Conservation (phyloP, 2,888 invertebrate genomes). For the Acleris cristana region DNA sequence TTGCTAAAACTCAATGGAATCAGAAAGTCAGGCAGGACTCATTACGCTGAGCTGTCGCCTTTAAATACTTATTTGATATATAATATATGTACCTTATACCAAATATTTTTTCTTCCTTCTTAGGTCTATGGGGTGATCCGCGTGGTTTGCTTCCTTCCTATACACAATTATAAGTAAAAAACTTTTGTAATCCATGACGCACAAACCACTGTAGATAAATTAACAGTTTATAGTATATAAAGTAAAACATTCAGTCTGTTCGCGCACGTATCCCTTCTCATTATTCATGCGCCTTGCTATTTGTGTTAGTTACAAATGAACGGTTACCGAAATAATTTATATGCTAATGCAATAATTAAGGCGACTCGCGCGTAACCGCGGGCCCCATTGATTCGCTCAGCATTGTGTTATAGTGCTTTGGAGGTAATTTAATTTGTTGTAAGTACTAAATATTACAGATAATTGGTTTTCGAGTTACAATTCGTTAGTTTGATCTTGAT, state of each 20-base stretch:
- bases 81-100: no score
- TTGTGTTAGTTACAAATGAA: constrained; percentile 85
- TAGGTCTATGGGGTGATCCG: no score
- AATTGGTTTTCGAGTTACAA: no score
- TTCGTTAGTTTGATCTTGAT: no score
- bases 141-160: no score
- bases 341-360: constrained; percentile 85
- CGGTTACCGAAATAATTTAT: constrained; percentile 84
- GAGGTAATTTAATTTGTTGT: constrained; percentile 1
- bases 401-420: constrained; percentile 11
- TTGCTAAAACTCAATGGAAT: no score
- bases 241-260: constrained; percentile 1
- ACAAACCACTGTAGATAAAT: neutral
- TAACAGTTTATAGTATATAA: constrained; percentile 1
- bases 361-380: constrained; percentile 74
- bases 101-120: no score
- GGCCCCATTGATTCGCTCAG: constrained; percentile 63
- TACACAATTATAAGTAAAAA: no score
- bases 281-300: constrained; percentile 81
- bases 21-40: no score
- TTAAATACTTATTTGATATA: no score
- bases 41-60: no score
- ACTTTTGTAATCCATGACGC: no score
- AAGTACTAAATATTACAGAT: neutral
- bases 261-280: constrained; percentile 47